Base-by-base conservation (phyloP, 2,888 invertebrate species). In the Yponomeuta malinellus region DNA sequence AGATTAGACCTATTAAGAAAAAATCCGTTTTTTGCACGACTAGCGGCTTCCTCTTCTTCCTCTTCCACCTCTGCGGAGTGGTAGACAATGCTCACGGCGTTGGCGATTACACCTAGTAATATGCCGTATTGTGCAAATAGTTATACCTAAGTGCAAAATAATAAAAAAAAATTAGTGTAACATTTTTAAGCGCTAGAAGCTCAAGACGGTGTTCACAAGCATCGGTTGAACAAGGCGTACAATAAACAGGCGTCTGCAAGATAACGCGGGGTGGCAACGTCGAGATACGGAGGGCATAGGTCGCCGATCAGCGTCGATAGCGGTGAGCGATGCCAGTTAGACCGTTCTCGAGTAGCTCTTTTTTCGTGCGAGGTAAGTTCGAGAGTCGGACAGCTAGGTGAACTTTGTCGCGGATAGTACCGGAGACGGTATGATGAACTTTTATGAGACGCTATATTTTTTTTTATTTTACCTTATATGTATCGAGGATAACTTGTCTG, bases 211-310 rank as follows among this genome's bases (percentile, higher is more conserved):
- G 15, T 12, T 12, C 52, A 59, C 52, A 15, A 59, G 52, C 52
- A 59, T 59, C 52, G 52, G 15, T 59, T 59, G 12, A 59, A 59
- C 52, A 59, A 59, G 52, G 33, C 65, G 65, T 65, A 59, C 65
- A 65, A 65, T 65, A 65, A 29, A 65, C 48, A 68, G 68, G 29
- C 63, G 69, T 63, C 29, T 63, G 12, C 15, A 75, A 80, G 88
- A 87, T 88, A 89, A 87, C 78, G 74, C 82, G 77, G 84, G 87
- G 86, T 89, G 87, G 88, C 82, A 87, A 89, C 78, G 43, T 78
- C 74, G 43, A 76, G 89, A 89, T 89, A 89, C 75, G 71, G 75
- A 76, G 89, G 84, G 80, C 87, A 90, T 85, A 85, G 81, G 89
- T 84, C 85, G 86, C 85, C 48, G 88, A 88, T 85, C 87, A 81